phyloP scores from a whole-genome alignment of 1,140 invertebrate genomes.

The Oedothorax gibbosus region DNA sequence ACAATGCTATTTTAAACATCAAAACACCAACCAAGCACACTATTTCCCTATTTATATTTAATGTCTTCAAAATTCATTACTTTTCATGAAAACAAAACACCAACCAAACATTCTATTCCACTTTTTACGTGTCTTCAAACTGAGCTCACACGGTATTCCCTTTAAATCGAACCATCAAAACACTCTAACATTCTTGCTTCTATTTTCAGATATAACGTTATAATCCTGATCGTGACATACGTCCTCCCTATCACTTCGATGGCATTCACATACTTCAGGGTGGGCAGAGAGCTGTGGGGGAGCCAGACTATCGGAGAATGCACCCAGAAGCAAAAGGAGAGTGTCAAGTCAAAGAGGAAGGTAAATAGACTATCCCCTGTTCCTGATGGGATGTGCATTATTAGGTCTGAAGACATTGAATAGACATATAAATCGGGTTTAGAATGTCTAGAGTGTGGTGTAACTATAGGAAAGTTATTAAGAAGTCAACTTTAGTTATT shows the following conservation, averaged over 20 bases:
- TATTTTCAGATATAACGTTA: conserved; percentile 84
- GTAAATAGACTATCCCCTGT: conserved; percentile 66
- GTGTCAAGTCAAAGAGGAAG: conserved; percentile 89
- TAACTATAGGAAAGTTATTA: too few species aligned
- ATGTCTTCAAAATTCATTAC: too few species aligned
- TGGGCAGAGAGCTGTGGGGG: conserved; percentile 88
- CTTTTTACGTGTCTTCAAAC: too few species aligned
- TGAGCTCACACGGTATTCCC: not conserved
- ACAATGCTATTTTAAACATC: too few species aligned
- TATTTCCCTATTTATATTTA: too few species aligned
- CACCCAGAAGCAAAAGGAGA: conserved; percentile 84
- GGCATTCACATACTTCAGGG: conserved; percentile 89
- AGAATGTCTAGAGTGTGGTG: too few species aligned
- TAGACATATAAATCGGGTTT: too few species aligned
- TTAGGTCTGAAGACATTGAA: not conserved
- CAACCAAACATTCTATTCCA: too few species aligned
- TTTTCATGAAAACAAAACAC: too few species aligned
- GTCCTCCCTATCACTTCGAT: conserved; percentile 92
- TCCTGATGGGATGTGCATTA: not conserved
- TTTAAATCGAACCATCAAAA: not conserved
- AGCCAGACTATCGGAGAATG: conserved; percentile 89
- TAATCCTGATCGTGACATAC: conserved; percentile 91
- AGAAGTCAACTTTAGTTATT: too few species aligned
- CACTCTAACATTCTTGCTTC: not conserved
- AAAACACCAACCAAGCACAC: too few species aligned